These are phyloP conservation scores for Amblyjoppa proteus DNA, from an alignment of 2,888 invertebrate species.

Conservation along the genomic window DNA sequence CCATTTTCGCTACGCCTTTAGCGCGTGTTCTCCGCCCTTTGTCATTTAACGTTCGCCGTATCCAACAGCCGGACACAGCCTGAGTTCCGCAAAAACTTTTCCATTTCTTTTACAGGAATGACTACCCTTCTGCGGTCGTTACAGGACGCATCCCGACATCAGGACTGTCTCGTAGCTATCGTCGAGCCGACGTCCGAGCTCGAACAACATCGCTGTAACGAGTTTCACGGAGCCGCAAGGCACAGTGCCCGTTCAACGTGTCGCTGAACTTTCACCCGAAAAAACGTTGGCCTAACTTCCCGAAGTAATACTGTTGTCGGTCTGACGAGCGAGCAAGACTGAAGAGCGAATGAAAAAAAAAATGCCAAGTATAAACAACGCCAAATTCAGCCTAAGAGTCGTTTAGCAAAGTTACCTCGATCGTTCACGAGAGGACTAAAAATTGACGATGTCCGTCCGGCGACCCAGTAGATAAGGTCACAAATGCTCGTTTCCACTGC, in stretches of 20 bases:
- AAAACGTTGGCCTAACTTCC: neutral
- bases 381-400: neutral
- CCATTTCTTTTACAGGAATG: slow-evolving; percentile 47
- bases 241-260: slow-evolving; percentile 2
- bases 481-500: neutral
- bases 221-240: neutral
- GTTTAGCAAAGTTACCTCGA: slow-evolving; percentile 2
- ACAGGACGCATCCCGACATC: neutral
- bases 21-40: neutral
- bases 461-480: slow-evolving; percentile 2
- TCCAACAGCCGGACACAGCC: neutral
- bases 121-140: slow-evolving; percentile 8
- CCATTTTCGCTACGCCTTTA: neutral
- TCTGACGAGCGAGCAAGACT: neutral
- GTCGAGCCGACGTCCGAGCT: neutral
- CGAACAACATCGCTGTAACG: slow-evolving; percentile 21
- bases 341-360: neutral
- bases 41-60: neutral
- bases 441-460: slow-evolving; percentile 2
- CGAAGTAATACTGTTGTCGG: neutral
- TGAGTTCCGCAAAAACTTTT: slow-evolving; percentile 15
- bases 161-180: neutral
- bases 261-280: neutral
- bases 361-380: slow-evolving; percentile 23
- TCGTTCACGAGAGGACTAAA: slow-evolving; percentile 1